Base-by-base conservation (phyloP, 2,888 invertebrate genomes). In the Clanis bilineata region DNA sequence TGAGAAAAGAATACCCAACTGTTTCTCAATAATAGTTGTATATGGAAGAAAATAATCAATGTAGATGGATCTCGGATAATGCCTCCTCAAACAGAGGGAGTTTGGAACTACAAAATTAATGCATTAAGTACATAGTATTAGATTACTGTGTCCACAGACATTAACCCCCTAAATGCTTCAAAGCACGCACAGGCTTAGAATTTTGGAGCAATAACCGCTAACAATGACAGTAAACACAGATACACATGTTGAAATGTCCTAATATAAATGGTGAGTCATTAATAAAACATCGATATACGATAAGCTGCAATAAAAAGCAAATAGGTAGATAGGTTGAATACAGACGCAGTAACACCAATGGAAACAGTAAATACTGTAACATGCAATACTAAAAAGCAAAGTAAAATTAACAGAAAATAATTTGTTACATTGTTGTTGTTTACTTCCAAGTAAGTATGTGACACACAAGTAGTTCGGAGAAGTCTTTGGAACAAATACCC, bases 381-480 rank as follows among this genome's bases (percentile, higher is more conserved):
- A 10, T 28, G 28, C 51, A 28, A 7, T 18, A 41, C 41, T 18
- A 32, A 32, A 32, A 32, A 51, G 18, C 28, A 18, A 18, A 15
- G 0, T 18, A 18, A 28, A 18, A 18, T 51, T 51, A 32, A 28
- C 12, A 25, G 12, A 10, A 12, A 38, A 25, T n/a, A 15, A 51
- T 47, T 44, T n/a, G 10, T 32, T 9, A 51, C 51, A 32, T 51
- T 51, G 51, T 51, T 51, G 18, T 51, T 51, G 51, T 51, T 71
- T 67, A 61, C 70, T 62, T 59, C 47, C 65, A 65, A 65, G 39
- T 63, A 32, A 51, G 32, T 32, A 18, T 25, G 47, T 28, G 32
- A 32, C 51, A 51, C 51, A 51, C 2, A 32, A 51, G 18, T 51
- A 1, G 10, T 51, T 51, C 32, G 3, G 1, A 9, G 32, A 51